Conservation (phyloP, 2,888 invertebrate genomes). For the Abscondita cerata region DNA sequence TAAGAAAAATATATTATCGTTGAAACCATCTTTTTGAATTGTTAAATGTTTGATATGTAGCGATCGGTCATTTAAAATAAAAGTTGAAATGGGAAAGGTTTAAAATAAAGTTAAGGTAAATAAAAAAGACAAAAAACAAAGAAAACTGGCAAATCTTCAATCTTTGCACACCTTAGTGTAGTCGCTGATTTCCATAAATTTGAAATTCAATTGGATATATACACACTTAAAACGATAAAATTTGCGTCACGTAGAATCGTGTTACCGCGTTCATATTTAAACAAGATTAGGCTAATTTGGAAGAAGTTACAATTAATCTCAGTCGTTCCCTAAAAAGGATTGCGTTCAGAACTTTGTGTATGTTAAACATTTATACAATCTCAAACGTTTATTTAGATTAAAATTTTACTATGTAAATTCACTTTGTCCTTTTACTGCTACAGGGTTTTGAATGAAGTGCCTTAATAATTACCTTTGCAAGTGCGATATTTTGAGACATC, state of each 20-base stretch:
- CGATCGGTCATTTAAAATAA: too few species aligned
- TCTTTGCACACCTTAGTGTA: slow-evolving; percentile 37
- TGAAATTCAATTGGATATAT: slow-evolving; percentile 48
- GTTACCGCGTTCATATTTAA: slow-evolving; percentile 47
- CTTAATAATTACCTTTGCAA: slow-evolving; percentile 15
- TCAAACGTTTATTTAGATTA: not conserved
- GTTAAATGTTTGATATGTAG: too few species aligned
- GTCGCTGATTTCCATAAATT: slow-evolving; percentile 46
- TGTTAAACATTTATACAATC: not conserved
- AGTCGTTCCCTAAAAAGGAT: slow-evolving; percentile 20
- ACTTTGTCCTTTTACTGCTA: slow-evolving; percentile 14
- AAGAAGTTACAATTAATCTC: slow-evolving; percentile 46
- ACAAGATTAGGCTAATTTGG: slow-evolving; percentile 47
- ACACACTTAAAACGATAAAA: slow-evolving; percentile 48
- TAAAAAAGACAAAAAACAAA: slow-evolving; percentile 33
- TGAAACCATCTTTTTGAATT: too few species aligned
- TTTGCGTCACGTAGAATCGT: slow-evolving; percentile 46
- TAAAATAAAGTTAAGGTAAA: slow-evolving; percentile 29
- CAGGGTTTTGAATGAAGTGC: slow-evolving; percentile 10
- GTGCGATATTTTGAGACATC: slow-evolving; percentile 19
- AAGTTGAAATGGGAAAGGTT: not conserved
- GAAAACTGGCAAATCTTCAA: slow-evolving; percentile 29
- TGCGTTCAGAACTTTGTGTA: slow-evolving; percentile 3
- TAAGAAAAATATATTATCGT: too few species aligned
- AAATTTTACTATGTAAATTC: not conserved